These are phyloP conservation scores for Myrmophylax atrothorax DNA, from an alignment of 2,113 vertebrate species.

Conservation along the genomic window DNA sequence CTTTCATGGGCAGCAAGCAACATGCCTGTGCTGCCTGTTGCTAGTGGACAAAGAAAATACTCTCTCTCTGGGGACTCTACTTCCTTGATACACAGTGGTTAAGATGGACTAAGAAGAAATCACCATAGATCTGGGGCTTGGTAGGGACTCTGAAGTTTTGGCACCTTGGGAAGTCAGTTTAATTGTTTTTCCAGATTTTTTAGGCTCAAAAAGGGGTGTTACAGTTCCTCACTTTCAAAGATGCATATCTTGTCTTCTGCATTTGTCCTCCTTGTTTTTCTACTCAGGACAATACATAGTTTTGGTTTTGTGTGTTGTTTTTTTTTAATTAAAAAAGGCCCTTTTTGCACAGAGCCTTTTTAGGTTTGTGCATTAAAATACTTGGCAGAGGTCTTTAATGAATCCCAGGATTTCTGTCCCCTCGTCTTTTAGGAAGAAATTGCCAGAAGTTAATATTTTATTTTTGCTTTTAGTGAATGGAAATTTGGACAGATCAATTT, in stretches of 20 bases:
- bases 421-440: neutral
- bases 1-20: neutral
- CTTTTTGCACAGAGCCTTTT: neutral
- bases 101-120: neutral
- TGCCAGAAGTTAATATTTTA: neutral
- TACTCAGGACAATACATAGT: neutral
- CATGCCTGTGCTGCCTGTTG: neutral
- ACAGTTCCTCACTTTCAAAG: neutral
- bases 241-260: neutral
- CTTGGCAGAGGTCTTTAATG: neutral
- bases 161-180: neutral
- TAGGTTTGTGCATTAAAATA: neutral
- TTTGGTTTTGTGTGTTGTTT: neutral
- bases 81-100: neutral
- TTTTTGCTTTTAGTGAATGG: neutral
- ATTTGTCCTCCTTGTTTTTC: neutral
- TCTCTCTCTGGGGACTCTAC: accelerated
- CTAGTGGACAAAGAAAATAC: neutral
- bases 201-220: neutral
- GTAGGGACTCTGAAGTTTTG: neutral
- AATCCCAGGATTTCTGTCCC: neutral
- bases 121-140: neutral
- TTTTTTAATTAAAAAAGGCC: neutral
- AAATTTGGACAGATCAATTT: neutral
- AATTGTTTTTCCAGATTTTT: neutral